Conservation (phyloP, 2,113 vertebrate genomes). For the Pithys albifrons region DNA sequence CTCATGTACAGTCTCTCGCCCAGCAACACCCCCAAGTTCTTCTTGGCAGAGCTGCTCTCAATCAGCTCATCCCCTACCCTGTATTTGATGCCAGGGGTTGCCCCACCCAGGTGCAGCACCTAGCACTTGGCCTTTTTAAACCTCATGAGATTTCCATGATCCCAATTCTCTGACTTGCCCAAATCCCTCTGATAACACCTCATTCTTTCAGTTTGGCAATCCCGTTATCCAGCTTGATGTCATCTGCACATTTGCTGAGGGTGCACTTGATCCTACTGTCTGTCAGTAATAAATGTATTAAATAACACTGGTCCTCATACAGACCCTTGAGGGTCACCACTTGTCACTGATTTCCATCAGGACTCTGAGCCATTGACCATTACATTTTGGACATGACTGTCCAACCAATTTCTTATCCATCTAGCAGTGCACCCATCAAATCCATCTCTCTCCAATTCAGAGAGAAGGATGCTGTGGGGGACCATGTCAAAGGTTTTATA, state of each 20-base stretch:
- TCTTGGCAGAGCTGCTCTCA: not conserved
- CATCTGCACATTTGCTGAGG: not conserved
- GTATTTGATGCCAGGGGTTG: not conserved
- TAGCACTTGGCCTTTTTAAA: not conserved
- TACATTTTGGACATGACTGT: too few species aligned
- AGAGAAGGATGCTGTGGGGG: not conserved
- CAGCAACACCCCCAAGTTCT: too few species aligned
- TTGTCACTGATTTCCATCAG: too few species aligned
- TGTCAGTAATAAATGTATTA: not conserved
- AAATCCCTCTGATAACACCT: not conserved
- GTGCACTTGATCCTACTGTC: not conserved
- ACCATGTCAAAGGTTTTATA: not conserved
- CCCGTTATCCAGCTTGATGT: not conserved
- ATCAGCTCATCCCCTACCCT: not conserved
- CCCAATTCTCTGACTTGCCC: accelerated
- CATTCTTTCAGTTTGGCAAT: not conserved
- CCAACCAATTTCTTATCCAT: not conserved
- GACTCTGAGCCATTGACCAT: not conserved
- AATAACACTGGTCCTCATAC: accelerated
- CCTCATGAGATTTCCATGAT: not conserved
- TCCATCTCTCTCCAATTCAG: not conserved
- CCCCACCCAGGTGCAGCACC: not conserved
- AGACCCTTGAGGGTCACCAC: not conserved
- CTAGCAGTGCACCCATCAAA: not conserved
- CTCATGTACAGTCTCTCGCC: not conserved